phyloP scores from a whole-genome alignment of 2,888 invertebrate genomes.

The Cheilosia soror region DNA sequence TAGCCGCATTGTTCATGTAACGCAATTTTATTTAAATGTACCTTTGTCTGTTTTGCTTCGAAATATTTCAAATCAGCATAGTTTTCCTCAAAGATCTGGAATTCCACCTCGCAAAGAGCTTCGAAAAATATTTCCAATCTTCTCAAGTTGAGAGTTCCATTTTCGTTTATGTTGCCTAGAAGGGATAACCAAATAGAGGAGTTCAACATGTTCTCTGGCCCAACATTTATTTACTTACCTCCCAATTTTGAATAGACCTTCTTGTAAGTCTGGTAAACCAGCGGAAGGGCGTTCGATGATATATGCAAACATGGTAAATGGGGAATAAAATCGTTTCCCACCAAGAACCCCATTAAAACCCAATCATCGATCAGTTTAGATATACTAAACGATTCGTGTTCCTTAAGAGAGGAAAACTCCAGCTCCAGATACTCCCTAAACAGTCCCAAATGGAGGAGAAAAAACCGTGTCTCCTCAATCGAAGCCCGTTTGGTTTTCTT shows the following conservation, averaged over 20 bases:
- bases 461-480: conserved; percentile 96
- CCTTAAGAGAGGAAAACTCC: conserved; percentile 90
- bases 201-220: background rate
- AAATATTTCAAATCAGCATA: conserved; percentile 93
- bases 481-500: conserved; percentile 88
- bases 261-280: conserved; percentile 95
- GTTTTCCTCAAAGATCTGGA: conserved; percentile 90
- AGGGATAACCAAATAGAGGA: conserved; percentile 20
- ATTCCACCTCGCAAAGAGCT: conserved; percentile 89
- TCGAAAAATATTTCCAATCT: conserved; percentile 94
- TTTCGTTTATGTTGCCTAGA: conserved; percentile 96
- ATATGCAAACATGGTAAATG: conserved; percentile 98
- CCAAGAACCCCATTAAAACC: conserved; percentile 98
- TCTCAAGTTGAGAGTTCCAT: conserved; percentile 91
- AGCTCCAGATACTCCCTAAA: conserved; percentile 96
- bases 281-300: conserved; percentile 93
- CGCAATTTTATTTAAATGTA: conserved; percentile 80
- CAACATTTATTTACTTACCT: conserved; percentile 85
- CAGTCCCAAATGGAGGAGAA: conserved; percentile 94
- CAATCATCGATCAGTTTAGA: conserved; percentile 98
- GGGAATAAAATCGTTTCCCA: conserved; percentile 99
- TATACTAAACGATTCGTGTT: conserved; percentile 90
- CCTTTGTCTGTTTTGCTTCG: conserved; percentile 89
- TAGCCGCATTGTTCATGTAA: too few species aligned
- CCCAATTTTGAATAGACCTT: conserved; percentile 92